Base-by-base conservation (phyloP, 30 jellyfish, hydroid and myxozoan genomes). In the Aurelia sp. region DNA sequence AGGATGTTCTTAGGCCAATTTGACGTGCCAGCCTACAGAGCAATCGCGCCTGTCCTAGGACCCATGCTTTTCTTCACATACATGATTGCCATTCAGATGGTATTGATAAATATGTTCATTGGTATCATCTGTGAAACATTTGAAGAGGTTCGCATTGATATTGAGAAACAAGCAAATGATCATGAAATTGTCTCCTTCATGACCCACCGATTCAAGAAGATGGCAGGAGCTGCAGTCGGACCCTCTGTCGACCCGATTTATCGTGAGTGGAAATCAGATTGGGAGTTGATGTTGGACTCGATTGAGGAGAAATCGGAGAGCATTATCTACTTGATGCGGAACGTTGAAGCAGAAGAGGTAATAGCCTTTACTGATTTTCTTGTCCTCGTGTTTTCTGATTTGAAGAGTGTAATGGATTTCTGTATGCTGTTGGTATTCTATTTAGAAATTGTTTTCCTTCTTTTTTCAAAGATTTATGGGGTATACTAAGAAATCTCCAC, bases 51-150 rank as follows among this genome's bases (percentile, higher is more conserved):
- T 4, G 13, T 85, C 41, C 62, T 94, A 13, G 99, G 99, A 11
- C 99, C 99, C 15, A 50, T 89, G 78, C 74, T 94, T 52, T 94
- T 94, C 87, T 85, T 83, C 70, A 72, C 92, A n/a, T 94, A 94
- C 88, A 94, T 94, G 97, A 15, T 94, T 30, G 84, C 91, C 24
- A 82, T 94, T 41, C 97, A 88, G 64, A 94, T 94, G 99, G 85
- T 94, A 21, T 82, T 94, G 53, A 94, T 94, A 30, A 94, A 94
- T 77, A 75, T 94, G 94, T 94, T 94, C 74, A 86, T 94, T 38
- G 99, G 99, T 13, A 80, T 94, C 85, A 81, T 94, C 50, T 94
- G 99, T 84, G 99, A 94, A 64, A 82, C 99, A n/a, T 94, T 94
- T 67, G 97, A 96, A 38, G 95, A 84, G 52, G 96, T 82, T 13